These are phyloP conservation scores for Engystomops pustulosus DNA, from an alignment of 2,113 vertebrate species.

Conservation along the genomic window DNA sequence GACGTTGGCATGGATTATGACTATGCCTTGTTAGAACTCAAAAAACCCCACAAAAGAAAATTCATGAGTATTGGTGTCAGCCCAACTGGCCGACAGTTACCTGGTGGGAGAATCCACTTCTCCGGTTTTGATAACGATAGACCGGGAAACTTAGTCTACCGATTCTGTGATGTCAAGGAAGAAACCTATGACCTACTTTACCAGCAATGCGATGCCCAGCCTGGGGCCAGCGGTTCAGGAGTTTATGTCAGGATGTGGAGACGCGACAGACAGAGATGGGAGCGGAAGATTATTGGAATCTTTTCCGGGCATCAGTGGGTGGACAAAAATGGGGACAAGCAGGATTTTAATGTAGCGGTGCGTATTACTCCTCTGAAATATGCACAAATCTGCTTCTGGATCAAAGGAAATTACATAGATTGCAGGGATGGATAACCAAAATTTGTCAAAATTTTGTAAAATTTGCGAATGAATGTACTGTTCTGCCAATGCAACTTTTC, in stretches of 20 bases:
- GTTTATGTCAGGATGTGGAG: slow-evolving; percentile 97
- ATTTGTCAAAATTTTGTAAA: slow-evolving; percentile 37
- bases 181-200: slow-evolving; percentile 93
- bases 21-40: slow-evolving; percentile 93
- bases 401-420: slow-evolving; percentile 95
- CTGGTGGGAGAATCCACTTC: slow-evolving; percentile 91
- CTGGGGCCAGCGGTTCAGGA: slow-evolving; percentile 93
- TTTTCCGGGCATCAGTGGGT: slow-evolving; percentile 99
- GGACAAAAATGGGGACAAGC: slow-evolving; percentile 84
- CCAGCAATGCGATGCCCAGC: slow-evolving; percentile 95
- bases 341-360: slow-evolving; percentile 96
- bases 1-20: slow-evolving; percentile 99
- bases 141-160: slow-evolving; percentile 88
- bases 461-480: slow-evolving; percentile 54
- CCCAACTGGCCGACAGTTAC: slow-evolving; percentile 82
- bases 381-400: slow-evolving; percentile 99
- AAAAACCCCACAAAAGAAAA: slow-evolving; percentile 91
- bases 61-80: slow-evolving; percentile 96
- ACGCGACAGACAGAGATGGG: slow-evolving; percentile 84
- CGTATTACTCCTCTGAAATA: slow-evolving; percentile 96
- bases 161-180: slow-evolving; percentile 90
- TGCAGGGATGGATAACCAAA: slow-evolving; percentile 87
- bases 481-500: not conserved
- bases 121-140: slow-evolving; percentile 95
- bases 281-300: slow-evolving; percentile 94